Base-by-base conservation (phyloP, 2,113 vertebrate genomes). In the Saimiri boliviensis region DNA sequence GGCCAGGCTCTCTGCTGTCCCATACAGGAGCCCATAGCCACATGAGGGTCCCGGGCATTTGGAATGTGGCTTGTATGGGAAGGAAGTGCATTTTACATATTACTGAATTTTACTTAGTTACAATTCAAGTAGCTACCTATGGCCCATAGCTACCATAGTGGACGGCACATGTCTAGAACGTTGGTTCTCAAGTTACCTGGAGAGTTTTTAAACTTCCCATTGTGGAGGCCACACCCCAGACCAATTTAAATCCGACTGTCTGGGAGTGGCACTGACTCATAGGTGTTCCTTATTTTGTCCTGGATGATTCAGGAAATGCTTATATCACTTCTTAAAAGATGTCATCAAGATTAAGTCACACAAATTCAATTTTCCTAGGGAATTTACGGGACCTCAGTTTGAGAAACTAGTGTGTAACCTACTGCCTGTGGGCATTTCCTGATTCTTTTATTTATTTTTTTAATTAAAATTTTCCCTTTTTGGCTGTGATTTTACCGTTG, bases 221-320 rank as follows among this genome's bases (percentile, higher is more conserved):
- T 21, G 54, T 19, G 35, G 45, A 58, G 49, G 12, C 86, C 14
- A 5, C 5, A n/a, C 6, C 35, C 27, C 10, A 66, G 16, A 40
- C n/a, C 45, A 80, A 30, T 77, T 77, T 6, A 14, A 25, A 25
- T 77, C n/a, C 23, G n/a, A 37, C 49, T 79, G 71, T n/a, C 35
- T 47, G 2, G 21, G 13, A 10, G 14, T 25, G 21, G 42, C 4
- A 32, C 47, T 5, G 2, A 5, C 30, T 20, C 21, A 3, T n/a
- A 14, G 7, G 13, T 12, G 7, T 54, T 47, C 68, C 25, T 58
- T 66, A 42, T 30, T n/a, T 0, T 52, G 14, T 10, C 32, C 23
- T 73, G 47, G 35, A 5, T 49, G 76, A 82, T 11, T 70, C 45
- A 58, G 40, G 40, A 89, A 68, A 79, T 84, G 58, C 8, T 23